A percentile compares a stretch with the other conserved stretches of the same genome.
Conservation (phyloP, 2,888 invertebrate genomes). For the Tridacna gigas region DNA sequence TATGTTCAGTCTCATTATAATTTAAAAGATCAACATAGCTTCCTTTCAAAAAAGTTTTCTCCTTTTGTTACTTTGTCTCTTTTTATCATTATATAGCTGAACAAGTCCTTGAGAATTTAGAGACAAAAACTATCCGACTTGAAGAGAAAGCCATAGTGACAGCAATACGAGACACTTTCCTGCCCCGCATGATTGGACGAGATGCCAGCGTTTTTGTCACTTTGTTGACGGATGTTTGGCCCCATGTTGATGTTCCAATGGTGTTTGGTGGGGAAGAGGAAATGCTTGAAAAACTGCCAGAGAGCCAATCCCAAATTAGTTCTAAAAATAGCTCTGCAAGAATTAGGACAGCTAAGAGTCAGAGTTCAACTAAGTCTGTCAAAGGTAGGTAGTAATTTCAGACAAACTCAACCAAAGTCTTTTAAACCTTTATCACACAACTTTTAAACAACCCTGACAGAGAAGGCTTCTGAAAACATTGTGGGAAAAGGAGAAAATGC, state of each 20-base stretch:
- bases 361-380: conserved; percentile 73
- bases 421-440: too few species aligned
- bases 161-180: conserved; percentile 80
- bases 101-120: conserved; percentile 39
- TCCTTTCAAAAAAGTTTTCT: too few species aligned
- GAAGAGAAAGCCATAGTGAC: conserved; percentile 80
- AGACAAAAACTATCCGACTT: conserved; percentile 62
- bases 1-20: too few species aligned
- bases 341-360: conserved; percentile 73
- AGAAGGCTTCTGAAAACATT: not conserved
- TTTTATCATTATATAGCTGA: conserved; percentile 31
- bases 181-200: conserved; percentile 79
- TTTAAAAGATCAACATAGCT: too few species aligned
- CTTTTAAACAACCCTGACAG: not conserved
- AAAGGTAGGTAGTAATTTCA: conserved; percentile 69
- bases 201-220: conserved; percentile 81
- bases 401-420: too few species aligned
- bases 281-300: conserved; percentile 60
- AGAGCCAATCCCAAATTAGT: conserved; percentile 65
- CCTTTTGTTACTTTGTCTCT: not conserved
- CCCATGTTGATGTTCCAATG: conserved; percentile 77
- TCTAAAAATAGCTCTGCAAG: conserved; percentile 61
- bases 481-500: not conserved
- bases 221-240: conserved; percentile 80
- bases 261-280: conserved; percentile 76